Percentiles rank a stretch among this genome's conserved stretches.
Evolutionary conservation across 2,113 vertebrate genomes (phyloP).

Genomic region (Chitala chitala): DNA sequence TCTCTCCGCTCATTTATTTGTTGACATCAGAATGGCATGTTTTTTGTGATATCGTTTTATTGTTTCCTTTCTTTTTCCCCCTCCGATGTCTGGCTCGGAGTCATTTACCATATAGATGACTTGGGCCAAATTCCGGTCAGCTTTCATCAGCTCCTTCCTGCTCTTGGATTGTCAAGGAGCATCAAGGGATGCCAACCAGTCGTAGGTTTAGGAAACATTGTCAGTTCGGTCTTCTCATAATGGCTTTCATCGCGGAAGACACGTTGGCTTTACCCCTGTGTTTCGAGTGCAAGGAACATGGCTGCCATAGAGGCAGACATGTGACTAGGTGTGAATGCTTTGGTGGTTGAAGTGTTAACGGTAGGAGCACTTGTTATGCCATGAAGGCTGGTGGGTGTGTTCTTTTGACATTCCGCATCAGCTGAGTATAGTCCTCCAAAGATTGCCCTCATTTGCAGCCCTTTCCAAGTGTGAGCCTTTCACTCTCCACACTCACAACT

Average conservation of each 20-base stretch:
- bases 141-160: background rate
- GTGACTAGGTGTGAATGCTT: background rate
- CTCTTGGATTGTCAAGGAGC: background rate
- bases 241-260: background rate
- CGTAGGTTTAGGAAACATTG: background rate
- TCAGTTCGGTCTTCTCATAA: background rate
- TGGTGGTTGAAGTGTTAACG: background rate
- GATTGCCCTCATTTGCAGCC: constrained; percentile 36
- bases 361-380: background rate
- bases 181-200: background rate
- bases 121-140: background rate
- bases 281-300: no score
- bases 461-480: constrained; percentile 46
- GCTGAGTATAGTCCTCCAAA: constrained; percentile 34
- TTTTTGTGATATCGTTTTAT: background rate
- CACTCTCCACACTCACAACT: constrained; percentile 38
- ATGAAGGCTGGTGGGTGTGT: constrained; percentile 16
- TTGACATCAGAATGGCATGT: background rate
- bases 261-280: background rate
- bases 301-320: background rate
- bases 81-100: background rate
- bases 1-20: constrained; percentile 5
- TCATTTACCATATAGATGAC: background rate
- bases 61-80: background rate
- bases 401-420: constrained; percentile 44